Conservation (phyloP, 2,113 vertebrate genomes). For the Charina bottae region DNA sequence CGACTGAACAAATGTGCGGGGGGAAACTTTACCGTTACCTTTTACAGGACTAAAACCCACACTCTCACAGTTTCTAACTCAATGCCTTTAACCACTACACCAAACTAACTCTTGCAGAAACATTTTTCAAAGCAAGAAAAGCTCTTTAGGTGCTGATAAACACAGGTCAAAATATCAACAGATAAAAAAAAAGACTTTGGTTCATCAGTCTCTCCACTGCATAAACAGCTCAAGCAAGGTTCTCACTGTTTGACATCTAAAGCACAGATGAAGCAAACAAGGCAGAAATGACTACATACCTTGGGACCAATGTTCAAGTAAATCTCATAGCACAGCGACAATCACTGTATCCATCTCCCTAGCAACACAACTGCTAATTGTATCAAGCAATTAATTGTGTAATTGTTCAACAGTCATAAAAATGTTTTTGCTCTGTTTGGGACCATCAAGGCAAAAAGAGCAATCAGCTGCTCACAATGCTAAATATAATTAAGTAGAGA, state of each 20-base stretch:
- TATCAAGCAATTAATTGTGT: slow-evolving; percentile 51
- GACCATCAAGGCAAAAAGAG: slow-evolving; percentile 49
- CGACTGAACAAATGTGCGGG: too few species aligned
- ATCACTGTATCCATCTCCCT: slow-evolving; percentile 40
- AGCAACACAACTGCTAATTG: slow-evolving; percentile 36
- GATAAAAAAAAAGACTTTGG: too few species aligned
- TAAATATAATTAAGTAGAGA: slow-evolving; percentile 56
- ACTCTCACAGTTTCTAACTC: not conserved
- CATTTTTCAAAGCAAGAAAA: slow-evolving; percentile 40
- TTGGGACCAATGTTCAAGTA: slow-evolving; percentile 51
- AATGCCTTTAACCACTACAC: not conserved
- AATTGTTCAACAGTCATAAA: slow-evolving; percentile 48
- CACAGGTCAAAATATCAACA: slow-evolving; percentile 42
- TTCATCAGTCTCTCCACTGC: slow-evolving; percentile 29
- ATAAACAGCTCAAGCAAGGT: slow-evolving; percentile 3
- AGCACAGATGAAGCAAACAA: slow-evolving; percentile 43
- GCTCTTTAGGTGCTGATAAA: slow-evolving; percentile 28
- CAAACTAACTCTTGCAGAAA: not conserved
- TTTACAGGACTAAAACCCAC: not conserved
- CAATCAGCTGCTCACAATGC: slow-evolving; percentile 37
- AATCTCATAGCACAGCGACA: slow-evolving; percentile 23
- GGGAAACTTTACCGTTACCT: too few species aligned
- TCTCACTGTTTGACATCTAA: slow-evolving; percentile 23
- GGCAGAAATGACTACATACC: slow-evolving; percentile 41
- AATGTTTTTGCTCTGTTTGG: slow-evolving; percentile 40